A percentile compares a stretch with the other conserved stretches of the same genome.
phyloP scores from a whole-genome alignment of 2,888 invertebrate species.

The Orthosia incerta region DNA sequence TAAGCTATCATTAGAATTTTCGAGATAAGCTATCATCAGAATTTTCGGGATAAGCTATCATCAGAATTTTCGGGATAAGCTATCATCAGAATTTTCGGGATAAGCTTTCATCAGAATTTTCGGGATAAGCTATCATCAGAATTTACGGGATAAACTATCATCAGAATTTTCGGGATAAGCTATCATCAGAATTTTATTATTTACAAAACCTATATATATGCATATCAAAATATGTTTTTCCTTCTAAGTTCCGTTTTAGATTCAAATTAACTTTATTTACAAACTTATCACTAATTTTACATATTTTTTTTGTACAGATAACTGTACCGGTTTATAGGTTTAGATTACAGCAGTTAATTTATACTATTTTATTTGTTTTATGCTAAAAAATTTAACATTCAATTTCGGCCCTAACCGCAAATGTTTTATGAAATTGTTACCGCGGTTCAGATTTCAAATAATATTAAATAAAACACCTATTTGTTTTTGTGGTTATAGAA shows the following conservation, averaged over 20 bases:
- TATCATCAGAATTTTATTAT: neutral
- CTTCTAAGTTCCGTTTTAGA: neutral
- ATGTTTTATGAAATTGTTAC: constrained; percentile 9
- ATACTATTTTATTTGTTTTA: neutral
- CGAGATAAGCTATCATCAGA: too few species aligned
- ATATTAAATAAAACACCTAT: constrained; percentile 18
- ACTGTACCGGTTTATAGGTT: neutral
- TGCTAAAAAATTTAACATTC: too few species aligned
- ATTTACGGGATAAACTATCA: neutral
- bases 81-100: neutral
- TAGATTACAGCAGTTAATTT: constrained; percentile 16
- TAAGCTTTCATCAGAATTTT: too few species aligned
- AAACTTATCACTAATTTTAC: too few species aligned
- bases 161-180: neutral
- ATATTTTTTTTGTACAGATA: too few species aligned
- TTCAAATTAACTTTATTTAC: too few species aligned
- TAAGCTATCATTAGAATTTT: neutral
- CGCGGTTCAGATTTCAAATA: constrained; percentile 39
- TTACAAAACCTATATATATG: neutral
- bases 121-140: neutral
- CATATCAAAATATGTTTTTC: too few species aligned
- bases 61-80: neutral
- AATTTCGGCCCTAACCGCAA: constrained; percentile 24
- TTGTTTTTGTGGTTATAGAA: constrained; percentile 32
- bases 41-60: neutral